Evolutionary conservation across 2,888 invertebrate genomes (phyloP), one percentile per base, ranked within the genome.

Genomic region (Crocallis elinguaria): DNA sequence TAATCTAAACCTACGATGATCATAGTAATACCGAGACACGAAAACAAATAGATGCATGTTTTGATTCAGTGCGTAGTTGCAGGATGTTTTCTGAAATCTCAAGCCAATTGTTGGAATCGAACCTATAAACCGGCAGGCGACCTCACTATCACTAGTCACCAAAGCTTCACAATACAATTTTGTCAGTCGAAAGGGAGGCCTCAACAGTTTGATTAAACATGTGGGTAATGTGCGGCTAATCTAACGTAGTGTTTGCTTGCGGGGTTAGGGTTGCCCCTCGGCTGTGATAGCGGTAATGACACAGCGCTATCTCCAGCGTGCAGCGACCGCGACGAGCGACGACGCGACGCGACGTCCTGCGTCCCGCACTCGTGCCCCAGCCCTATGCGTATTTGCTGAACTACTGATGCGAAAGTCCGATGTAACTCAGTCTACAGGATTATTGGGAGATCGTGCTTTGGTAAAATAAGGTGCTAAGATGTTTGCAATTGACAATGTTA

Each of bases 201-300:
- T n/a, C n/a, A 17, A 11, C 17, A 17, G n/a, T n/a, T n/a, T 35
- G 33, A 35, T 35, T 9, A 17, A 11, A 11, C 30, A 30, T 9
- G 5, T 41, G 45, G n/a, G n/a, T 6, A 25, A 17, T 7, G 8
- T 42, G 37, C 6, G 33, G 25, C 19, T 58, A 44, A 51, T 45
- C 48, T 54, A 49, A 37, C 38, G 36, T 12, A 48, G 21, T 55
- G 45, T 48, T 49, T 44, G 44, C 37, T 38, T 44, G 37, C 30
- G 32, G 41, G 23, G 27, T 25, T 33, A 48, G 46, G 38, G 46
- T 14, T 48, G 23, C 43, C 32, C 8, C 42, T 41, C 17, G 6
- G 19, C 23, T 30, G 32, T 12, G 39, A 79, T 80, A 77, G 57
- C 63, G 30, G 65, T 73, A 73, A 77, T 76, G 69, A 71, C 70